Evolutionary conservation across 2,797 vertebrate species (phyloP).

Genomic region (Arrhamphus sclerolepis): DNA sequence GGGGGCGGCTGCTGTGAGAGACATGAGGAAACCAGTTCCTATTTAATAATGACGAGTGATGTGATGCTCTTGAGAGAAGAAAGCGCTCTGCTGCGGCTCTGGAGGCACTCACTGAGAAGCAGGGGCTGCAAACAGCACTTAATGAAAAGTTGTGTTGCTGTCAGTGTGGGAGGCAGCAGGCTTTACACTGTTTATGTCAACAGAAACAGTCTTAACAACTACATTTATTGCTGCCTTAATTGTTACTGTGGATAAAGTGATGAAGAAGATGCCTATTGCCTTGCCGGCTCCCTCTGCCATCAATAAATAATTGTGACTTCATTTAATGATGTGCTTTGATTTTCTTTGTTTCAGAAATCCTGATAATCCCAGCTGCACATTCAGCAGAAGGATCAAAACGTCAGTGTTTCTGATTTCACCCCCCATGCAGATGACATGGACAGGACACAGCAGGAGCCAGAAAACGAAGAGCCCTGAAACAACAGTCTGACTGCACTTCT

Average conservation of each 20-base stretch:
- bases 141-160: constrained; percentile 51
- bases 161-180: constrained; percentile 36
- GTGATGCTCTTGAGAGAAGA: background rate
- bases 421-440: constrained; percentile 37
- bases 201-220: constrained; percentile 35
- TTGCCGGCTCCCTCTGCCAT: too few relatives aligned
- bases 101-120: constrained; percentile 20
- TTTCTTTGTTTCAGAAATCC: background rate
- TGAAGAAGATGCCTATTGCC: too few relatives aligned
- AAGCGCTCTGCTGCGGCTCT: constrained; percentile 26
- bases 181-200: constrained; percentile 36
- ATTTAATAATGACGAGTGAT: constrained; percentile 32
- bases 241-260: constrained; percentile 4
- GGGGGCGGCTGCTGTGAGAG: constrained; percentile 5
- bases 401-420: constrained; percentile 21
- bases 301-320: background rate
- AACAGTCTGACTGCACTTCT: constrained; percentile 47
- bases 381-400: constrained; percentile 21
- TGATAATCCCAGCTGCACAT: constrained; percentile 18
- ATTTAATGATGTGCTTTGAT: background rate
- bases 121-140: constrained; percentile 26
- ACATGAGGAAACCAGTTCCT: constrained; percentile 33
- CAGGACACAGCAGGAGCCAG: constrained; percentile 50
- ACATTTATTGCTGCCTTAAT: constrained; percentile 10
- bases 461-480: constrained; percentile 47